phyloP scores from a whole-genome alignment of 30 jellyfish, hydroid and myxozoan genomes.

The Nemopilema nomurai region DNA sequence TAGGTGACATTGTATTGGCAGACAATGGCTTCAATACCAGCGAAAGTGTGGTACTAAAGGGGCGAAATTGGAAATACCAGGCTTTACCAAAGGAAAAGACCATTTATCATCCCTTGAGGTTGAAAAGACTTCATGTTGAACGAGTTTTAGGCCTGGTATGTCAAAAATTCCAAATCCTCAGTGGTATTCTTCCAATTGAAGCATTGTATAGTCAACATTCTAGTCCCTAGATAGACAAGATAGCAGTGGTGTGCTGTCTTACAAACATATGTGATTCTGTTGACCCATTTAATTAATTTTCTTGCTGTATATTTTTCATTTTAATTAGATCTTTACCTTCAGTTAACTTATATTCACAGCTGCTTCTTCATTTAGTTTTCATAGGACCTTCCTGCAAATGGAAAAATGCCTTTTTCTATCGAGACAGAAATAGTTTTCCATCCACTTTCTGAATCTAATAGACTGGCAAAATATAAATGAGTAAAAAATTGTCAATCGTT shows the following conservation, averaged over 20 bases:
- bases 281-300: constrained; percentile 25
- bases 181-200: constrained; percentile 28
- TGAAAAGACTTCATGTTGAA: constrained; percentile 52
- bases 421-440: not conserved
- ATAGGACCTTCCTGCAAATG: not conserved
- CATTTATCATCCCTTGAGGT: constrained; percentile 25
- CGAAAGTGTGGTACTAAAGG: constrained; percentile 16
- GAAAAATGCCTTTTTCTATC: not conserved
- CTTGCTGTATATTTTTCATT: not conserved
- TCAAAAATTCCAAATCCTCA: constrained; percentile 21
- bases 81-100: constrained; percentile 22
- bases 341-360: not conserved
- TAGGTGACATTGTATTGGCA: constrained; percentile 37
- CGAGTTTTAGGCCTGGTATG: constrained; percentile 52
- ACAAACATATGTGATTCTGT: constrained; percentile 14
- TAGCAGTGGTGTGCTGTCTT: constrained; percentile 11
- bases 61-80: constrained; percentile 26
- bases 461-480: not conserved
- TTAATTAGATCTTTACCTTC: not conserved
- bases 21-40: constrained; percentile 37
- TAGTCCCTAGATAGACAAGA: not conserved
- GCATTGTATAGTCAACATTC: not conserved
- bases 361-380: not conserved
- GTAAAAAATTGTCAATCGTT: not conserved
- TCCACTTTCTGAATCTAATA: not conserved